A percentile compares a stretch with the other conserved stretches of the same genome.
These are phyloP conservation scores for Sarcophaga subvicina DNA, from an alignment of 2,888 invertebrate species.

Conservation along the genomic window DNA sequence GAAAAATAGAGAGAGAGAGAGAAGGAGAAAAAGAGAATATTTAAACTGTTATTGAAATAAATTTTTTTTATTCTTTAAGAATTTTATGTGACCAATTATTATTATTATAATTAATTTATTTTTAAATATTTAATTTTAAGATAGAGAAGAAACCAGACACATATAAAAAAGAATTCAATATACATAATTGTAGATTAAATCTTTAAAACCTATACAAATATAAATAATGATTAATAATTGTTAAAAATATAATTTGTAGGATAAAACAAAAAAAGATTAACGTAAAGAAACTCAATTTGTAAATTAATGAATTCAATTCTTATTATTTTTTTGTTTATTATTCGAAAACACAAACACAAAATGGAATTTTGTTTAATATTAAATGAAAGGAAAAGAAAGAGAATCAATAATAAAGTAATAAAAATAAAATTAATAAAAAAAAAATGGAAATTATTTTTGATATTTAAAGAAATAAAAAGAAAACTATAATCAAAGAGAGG, in stretches of 20 bases:
- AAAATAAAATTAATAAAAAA: constrained; percentile 37
- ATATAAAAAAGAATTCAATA: constrained; percentile 22
- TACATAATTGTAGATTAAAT: constrained; percentile 41
- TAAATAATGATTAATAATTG: constrained; percentile 44
- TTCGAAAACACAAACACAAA: constrained; percentile 9
- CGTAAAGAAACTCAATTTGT: constrained; percentile 17
- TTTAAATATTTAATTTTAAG: constrained; percentile 8
- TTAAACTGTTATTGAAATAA: background rate
- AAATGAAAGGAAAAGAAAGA: constrained; percentile 34
- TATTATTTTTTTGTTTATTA: constrained; percentile 1
- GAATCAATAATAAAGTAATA: constrained; percentile 55
- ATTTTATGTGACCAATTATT: background rate
- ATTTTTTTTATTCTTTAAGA: background rate
- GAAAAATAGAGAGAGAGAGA: no score
- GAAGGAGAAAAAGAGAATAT: no score
- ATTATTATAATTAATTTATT: background rate
- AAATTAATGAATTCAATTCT: constrained; percentile 51
- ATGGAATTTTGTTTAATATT: constrained; percentile 51
- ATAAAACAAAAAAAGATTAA: constrained; percentile 31
- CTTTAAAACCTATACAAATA: constrained; percentile 2
- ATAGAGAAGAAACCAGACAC: constrained; percentile 14
- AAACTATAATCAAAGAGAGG: no score
- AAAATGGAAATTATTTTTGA: background rate
- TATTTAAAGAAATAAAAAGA: background rate
- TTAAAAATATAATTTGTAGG: constrained; percentile 25